phyloP scores from a whole-genome alignment of 2,888 invertebrate genomes.

The Cephonodes hylas region DNA sequence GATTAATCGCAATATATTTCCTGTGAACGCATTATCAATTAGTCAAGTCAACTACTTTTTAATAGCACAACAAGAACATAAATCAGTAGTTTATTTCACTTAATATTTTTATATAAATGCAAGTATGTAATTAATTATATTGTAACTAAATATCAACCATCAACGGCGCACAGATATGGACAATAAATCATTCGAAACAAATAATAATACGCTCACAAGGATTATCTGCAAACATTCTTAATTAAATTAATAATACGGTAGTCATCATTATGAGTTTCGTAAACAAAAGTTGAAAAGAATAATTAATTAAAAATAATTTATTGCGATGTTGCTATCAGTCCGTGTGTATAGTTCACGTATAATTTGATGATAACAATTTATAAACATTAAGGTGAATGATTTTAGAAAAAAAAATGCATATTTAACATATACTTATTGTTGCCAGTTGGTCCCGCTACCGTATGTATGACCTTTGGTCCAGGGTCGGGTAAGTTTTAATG shows the following conservation, averaged over 20 bases:
- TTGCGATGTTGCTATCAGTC: slow-evolving; percentile 42
- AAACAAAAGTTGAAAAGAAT: slow-evolving; percentile 63
- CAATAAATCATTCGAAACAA: slow-evolving; percentile 52
- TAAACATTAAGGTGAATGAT: slow-evolving; percentile 55
- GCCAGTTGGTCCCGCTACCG: too few relatives aligned
- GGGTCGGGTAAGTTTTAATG: too few relatives aligned
- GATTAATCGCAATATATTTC: neutral
- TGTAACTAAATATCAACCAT: slow-evolving; percentile 29
- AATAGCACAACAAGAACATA: slow-evolving; percentile 9
- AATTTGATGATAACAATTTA: slow-evolving; percentile 47
- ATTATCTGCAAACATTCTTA: slow-evolving; percentile 42
- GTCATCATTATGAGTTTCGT: slow-evolving; percentile 28
- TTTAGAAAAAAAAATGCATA: slow-evolving; percentile 22
- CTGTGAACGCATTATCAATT: neutral
- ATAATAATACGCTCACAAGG: slow-evolving; percentile 27
- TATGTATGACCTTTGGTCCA: too few relatives aligned
- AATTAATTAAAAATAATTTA: slow-evolving; percentile 61
- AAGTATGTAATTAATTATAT: slow-evolving; percentile 44
- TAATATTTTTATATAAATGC: slow-evolving; percentile 20
- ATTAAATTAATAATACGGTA: slow-evolving; percentile 47
- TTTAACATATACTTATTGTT: too few relatives aligned
- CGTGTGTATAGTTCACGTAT: slow-evolving; percentile 42
- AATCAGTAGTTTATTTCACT: slow-evolving; percentile 28
- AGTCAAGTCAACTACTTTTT: slow-evolving; percentile 6
- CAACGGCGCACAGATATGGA: slow-evolving; percentile 34